Conservation (phyloP, 2,113 vertebrate genomes). For the Lepus europaeus region DNA sequence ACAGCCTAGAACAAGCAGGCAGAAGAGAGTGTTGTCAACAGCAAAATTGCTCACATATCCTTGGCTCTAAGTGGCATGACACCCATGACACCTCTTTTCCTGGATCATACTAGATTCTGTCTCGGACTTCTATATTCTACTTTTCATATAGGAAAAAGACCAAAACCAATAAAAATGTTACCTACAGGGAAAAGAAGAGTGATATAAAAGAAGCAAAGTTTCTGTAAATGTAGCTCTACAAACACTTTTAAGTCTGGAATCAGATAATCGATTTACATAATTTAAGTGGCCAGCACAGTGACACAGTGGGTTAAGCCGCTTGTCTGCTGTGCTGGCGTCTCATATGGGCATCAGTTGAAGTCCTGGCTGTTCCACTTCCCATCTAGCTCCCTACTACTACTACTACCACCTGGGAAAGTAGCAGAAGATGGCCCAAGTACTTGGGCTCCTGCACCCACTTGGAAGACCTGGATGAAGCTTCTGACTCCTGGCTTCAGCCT, state of each 20-base stretch:
- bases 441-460: too few species aligned
- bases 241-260: neutral
- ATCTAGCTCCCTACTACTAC: too few species aligned
- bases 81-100: neutral
- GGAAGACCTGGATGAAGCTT: too few species aligned
- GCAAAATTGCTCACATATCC: neutral
- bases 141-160: neutral
- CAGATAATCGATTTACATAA: neutral
- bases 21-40: neutral
- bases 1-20: neutral
- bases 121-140: neutral
- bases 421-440: too few species aligned
- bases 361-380: too few species aligned
- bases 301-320: too few species aligned
- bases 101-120: neutral
- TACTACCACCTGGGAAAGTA: too few species aligned
- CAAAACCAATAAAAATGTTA: neutral
- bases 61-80: neutral
- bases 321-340: too few species aligned
- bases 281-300: neutral
- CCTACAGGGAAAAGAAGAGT: neutral
- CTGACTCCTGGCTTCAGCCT: too few species aligned
- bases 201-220: neutral
- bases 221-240: neutral
- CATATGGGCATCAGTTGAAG: too few species aligned